A percentile compares a stretch with the other conserved stretches of the same genome.
Conservation (phyloP, 1,140 invertebrate genomes). For the Macrobrachium rosenbergii region DNA sequence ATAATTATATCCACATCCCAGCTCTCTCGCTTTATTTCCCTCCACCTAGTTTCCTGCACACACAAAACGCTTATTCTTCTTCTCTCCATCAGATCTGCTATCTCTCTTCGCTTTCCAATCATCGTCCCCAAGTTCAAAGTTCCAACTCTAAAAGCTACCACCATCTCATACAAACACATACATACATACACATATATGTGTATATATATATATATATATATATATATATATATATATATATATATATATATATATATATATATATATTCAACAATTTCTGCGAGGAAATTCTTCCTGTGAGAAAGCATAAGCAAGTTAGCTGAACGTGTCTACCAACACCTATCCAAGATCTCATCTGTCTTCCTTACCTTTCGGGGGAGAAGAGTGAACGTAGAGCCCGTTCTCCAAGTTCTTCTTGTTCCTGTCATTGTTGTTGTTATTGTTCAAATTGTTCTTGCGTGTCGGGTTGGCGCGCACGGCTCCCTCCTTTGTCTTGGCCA, state of each 20-base stretch:
- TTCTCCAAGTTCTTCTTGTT: slow-evolving; percentile 68
- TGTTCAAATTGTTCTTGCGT: slow-evolving; percentile 34
- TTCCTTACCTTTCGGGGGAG: slow-evolving; percentile 74
- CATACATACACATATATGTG: neutral
- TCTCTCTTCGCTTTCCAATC: too few relatives aligned
- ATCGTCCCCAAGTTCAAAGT: too few relatives aligned
- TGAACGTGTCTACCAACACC: neutral
- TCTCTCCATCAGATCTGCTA: too few relatives aligned
- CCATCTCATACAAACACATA: neutral
- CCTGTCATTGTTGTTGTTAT: slow-evolving; percentile 42
- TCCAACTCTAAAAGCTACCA: too few relatives aligned
- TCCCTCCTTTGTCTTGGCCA: slow-evolving; percentile 50
- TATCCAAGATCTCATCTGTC: neutral
- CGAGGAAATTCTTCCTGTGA: too few relatives aligned
- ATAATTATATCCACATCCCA: too few relatives aligned
- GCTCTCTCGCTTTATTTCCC: too few relatives aligned
- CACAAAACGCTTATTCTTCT: too few relatives aligned
- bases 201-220: slow-evolving; percentile 5
- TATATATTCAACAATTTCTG: neutral
- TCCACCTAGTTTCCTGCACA: too few relatives aligned
- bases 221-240: neutral
- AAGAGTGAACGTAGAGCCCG: slow-evolving; percentile 75
- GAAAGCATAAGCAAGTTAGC: too few relatives aligned
- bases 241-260: slow-evolving; percentile 5
- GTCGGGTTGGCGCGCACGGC: neutral